Base-by-base conservation (phyloP, 2,888 invertebrate genomes). In the Dolichomitus sp. region DNA sequence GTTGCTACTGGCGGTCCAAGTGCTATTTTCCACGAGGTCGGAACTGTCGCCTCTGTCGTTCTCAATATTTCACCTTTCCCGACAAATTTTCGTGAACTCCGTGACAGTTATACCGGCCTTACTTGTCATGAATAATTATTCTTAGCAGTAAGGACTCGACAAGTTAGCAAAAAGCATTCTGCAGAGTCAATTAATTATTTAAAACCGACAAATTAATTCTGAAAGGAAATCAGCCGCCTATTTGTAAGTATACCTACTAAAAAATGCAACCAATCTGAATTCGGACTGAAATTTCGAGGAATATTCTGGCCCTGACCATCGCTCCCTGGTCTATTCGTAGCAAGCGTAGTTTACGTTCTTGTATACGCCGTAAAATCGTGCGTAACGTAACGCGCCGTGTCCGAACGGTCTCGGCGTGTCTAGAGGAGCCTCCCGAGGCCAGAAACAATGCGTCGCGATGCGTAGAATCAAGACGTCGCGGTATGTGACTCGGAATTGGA, bases 401-500 rank as follows among this genome's bases (percentile, higher is more conserved):
- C 19, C 69, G 48, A 37, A 5, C 23, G 23, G 33, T 12, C 30
- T 65, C 45, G 27, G 7, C n/a, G 9, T 14, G 27, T 42, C 63
- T 23, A 42, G 65, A 23, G 14, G 12, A 27, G 42, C 12, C 19
- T 42, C 37, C 27, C 14, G 19, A 65, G 23, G 27, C 37, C 59
- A 19, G 45, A 45, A 59, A 73, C 73, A 61, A 73, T 73, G 59
- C 23, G 40, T 33, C 42, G 42, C 33, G 61, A 27, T 75, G 72
- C 81, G 57, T 33, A 74, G 59, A 78, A 48, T 75, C 70, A 72
- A 57, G 66, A 81, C 82, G 84, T 68, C 73, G 65, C 82, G 86
- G 84, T 77, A 85, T 85, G 78, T 75, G 83, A 74, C 84, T 65
- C 65, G 76, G 69, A 86, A 86, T 84, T 85, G 85, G 77, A 86